These are phyloP conservation scores for Pyrgilauda ruficollis DNA, from an alignment of 2,113 vertebrate species.

Conservation along the genomic window DNA sequence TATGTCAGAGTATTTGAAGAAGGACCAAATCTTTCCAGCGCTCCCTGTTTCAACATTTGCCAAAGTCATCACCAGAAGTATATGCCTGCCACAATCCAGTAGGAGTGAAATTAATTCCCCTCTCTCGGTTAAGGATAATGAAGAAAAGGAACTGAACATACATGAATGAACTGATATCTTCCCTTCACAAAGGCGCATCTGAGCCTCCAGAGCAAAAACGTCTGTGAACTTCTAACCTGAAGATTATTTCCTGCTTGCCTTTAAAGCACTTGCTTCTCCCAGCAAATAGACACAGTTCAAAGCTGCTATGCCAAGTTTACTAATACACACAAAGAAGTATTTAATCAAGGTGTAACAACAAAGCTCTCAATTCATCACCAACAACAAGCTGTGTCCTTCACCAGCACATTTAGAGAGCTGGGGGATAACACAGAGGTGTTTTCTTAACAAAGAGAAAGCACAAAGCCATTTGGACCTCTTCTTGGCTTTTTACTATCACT, in stretches of 20 bases:
- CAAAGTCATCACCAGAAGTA: conserved; percentile 21
- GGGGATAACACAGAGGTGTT: neutral
- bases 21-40: neutral
- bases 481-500: neutral
- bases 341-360: neutral
- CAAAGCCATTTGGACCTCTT: neutral
- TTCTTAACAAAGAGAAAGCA: neutral
- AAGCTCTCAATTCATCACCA: neutral
- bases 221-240: neutral
- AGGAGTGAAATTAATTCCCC: neutral
- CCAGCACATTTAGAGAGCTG: neutral
- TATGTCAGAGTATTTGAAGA: neutral
- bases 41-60: neutral
- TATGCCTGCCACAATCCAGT: neutral
- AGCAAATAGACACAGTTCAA: neutral
- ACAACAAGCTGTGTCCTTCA: neutral
- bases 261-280: neutral
- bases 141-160: neutral
- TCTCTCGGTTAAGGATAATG: neutral
- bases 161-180: neutral
- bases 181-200: neutral
- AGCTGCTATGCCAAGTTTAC: neutral
- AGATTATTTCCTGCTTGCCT: neutral
- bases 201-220: neutral
- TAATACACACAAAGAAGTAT: neutral